These are phyloP conservation scores for Drosophila guanche DNA, from an alignment of 1,140 invertebrate species.

Conservation along the genomic window DNA sequence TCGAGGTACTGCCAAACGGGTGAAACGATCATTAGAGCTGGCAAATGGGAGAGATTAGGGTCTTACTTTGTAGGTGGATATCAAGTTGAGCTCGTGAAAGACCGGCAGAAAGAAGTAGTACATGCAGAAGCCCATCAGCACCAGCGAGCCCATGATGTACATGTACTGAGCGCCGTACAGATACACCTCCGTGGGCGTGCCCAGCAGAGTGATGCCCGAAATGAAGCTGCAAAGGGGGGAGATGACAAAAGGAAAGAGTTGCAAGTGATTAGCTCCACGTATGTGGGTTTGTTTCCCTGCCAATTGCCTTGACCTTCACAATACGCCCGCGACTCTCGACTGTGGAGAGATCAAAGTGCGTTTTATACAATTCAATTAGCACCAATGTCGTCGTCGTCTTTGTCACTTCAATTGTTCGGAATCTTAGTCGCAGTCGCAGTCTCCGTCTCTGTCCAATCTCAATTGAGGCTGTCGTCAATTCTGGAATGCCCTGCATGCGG, in stretches of 20 bases:
- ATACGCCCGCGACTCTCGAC: too few species aligned
- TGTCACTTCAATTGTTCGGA: neutral
- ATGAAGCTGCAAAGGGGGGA: conserved; percentile 84
- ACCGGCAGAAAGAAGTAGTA: conserved; percentile 90
- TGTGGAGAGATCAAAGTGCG: conserved; percentile 66
- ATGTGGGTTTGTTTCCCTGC: neutral
- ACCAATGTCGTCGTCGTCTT: conserved; percentile 44
- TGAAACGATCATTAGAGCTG: too few species aligned
- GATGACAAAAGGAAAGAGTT: neutral
- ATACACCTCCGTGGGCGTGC: conserved; percentile 93
- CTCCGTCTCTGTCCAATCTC: neutral
- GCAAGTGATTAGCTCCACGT: neutral
- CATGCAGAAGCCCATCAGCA: conserved; percentile 87
- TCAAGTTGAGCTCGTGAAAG: conserved; percentile 91
- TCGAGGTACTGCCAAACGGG: conserved; percentile 89
- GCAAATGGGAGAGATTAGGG: too few species aligned
- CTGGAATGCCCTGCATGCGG: conserved; percentile 39
- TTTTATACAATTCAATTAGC: conserved; percentile 77
- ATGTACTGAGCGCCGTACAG: conserved; percentile 90
- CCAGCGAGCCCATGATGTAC: conserved; percentile 86
- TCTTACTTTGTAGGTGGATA: conserved; percentile 92
- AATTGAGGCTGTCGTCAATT: conserved; percentile 39
- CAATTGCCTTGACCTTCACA: conserved; percentile 58
- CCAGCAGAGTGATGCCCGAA: conserved; percentile 86
- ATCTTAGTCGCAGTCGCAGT: conserved; percentile 4